Conservation (phyloP, 1,140 invertebrate species). For the Apis cerana region DNA sequence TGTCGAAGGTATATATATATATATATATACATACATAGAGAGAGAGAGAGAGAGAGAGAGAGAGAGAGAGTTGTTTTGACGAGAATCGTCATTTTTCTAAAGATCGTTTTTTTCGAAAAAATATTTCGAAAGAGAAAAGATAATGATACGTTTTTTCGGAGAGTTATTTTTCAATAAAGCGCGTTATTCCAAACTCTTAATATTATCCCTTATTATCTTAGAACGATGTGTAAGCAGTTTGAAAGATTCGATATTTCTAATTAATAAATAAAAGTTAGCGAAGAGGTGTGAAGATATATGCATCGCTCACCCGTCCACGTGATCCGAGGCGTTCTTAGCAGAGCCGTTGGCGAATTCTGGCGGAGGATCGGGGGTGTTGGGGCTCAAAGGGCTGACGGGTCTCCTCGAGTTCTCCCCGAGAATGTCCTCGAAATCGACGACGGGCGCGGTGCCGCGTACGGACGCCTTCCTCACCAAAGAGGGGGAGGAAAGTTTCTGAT, state of each 20-base stretch:
- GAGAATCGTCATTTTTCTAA: not conserved
- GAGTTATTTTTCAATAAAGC: too few species aligned
- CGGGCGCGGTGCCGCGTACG: conserved; percentile 76
- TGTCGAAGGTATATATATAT: not conserved
- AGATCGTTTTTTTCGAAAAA: too few species aligned
- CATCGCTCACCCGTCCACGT: conserved; percentile 73
- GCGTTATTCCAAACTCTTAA: too few species aligned
- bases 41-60: too few species aligned
- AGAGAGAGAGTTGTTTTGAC: not conserved
- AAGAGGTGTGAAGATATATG: too few species aligned
- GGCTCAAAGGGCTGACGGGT: conserved; percentile 66
- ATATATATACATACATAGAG: not conserved
- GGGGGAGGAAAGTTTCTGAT: conserved; percentile 86
- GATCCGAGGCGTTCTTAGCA: conserved; percentile 58
- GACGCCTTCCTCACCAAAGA: conserved; percentile 87
- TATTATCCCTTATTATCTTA: too few species aligned
- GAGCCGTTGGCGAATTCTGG: conserved; percentile 75
- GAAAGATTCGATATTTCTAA: too few species aligned
- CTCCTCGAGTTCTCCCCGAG: conserved; percentile 70
- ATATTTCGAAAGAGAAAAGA: too few species aligned
- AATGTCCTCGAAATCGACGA: conserved; percentile 82
- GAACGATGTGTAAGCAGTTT: too few species aligned
- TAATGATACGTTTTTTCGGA: too few species aligned
- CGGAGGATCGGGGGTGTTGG: conserved; percentile 72
- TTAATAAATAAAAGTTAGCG: too few species aligned